Conservation (phyloP, 2,888 invertebrate species). For the Proisotoma minuta region DNA sequence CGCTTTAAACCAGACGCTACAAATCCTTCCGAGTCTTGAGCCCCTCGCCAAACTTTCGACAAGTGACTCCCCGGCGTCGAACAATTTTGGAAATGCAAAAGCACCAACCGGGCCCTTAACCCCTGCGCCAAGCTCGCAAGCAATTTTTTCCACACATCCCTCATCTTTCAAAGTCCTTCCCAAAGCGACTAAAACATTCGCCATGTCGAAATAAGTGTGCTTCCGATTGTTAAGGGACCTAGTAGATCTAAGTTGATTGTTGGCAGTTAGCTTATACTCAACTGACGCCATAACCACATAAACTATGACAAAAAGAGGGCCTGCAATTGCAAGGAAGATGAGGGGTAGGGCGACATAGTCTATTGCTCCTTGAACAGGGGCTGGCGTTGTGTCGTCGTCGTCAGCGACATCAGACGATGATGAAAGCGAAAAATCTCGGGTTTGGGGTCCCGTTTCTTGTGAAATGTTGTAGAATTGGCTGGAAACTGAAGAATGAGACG, state of each 20-base stretch:
- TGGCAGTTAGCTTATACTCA: constrained; percentile 22
- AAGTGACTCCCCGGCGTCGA: no score
- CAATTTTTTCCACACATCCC: constrained; percentile 3
- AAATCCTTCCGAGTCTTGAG: no score
- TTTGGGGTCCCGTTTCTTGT: not conserved
- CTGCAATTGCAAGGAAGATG: constrained; percentile 16
- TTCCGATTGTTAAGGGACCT: not conserved
- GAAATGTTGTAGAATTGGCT: not conserved
- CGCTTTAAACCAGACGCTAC: no score
- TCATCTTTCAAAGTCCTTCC: not conserved
- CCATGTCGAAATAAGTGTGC: not conserved
- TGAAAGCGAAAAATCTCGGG: not conserved
- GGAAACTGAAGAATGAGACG: not conserved
- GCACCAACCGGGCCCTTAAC: not conserved
- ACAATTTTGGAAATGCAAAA: no score
- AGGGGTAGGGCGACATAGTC: constrained; percentile 29
- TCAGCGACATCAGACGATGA: not conserved
- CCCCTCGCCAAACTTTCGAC: no score
- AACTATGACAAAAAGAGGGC: constrained; percentile 30
- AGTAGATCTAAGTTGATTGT: not conserved
- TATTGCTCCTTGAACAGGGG: constrained; percentile 21
- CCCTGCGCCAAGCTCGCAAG: not conserved
- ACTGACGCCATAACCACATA: constrained; percentile 25
- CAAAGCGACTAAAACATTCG: not conserved
- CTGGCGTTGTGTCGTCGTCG: not conserved